Evolutionary conservation across 1,140 invertebrate genomes (phyloP).

Genomic region (Drosophila gunungcola): DNA sequence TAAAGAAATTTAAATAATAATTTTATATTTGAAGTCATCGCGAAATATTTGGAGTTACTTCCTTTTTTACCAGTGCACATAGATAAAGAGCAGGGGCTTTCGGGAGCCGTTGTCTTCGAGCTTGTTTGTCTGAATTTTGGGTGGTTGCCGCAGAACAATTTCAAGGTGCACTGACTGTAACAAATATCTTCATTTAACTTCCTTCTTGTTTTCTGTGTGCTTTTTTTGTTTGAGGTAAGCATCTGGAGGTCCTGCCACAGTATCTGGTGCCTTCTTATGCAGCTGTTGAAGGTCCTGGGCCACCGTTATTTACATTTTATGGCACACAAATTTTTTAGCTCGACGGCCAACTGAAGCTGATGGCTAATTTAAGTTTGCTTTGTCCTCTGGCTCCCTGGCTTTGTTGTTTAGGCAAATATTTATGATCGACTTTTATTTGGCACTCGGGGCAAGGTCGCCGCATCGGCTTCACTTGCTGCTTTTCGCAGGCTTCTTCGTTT

Average conservation of each 20-base stretch:
- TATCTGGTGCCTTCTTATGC: conserved; percentile 32
- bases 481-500: conserved; percentile 16
- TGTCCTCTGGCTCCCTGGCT: conserved; percentile 29
- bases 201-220: conserved; percentile 3
- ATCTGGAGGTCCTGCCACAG: conserved; percentile 41
- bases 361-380: conserved; percentile 77
- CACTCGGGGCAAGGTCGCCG: conserved; percentile 36
- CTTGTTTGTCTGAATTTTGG: conserved; percentile 29
- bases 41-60: too few relatives aligned
- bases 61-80: not conserved
- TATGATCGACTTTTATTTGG: conserved; percentile 76
- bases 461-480: not conserved
- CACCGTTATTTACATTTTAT: conserved; percentile 76
- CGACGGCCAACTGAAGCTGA: conserved; percentile 32
- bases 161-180: conserved; percentile 80
- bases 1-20: too few relatives aligned
- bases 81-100: not conserved
- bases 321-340: conserved; percentile 43
- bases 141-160: conserved; percentile 69
- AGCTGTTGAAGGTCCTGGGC: conserved; percentile 26
- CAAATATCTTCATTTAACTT: conserved; percentile 80
- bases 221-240: not conserved
- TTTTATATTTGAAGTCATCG: too few relatives aligned
- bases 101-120: not conserved
- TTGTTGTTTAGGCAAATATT: conserved; percentile 73